A percentile compares a stretch with the other conserved stretches of the same genome.
These are phyloP conservation scores for Aspidiotus rigidus DNA, from an alignment of 2,888 invertebrate species.

Conservation along the genomic window DNA sequence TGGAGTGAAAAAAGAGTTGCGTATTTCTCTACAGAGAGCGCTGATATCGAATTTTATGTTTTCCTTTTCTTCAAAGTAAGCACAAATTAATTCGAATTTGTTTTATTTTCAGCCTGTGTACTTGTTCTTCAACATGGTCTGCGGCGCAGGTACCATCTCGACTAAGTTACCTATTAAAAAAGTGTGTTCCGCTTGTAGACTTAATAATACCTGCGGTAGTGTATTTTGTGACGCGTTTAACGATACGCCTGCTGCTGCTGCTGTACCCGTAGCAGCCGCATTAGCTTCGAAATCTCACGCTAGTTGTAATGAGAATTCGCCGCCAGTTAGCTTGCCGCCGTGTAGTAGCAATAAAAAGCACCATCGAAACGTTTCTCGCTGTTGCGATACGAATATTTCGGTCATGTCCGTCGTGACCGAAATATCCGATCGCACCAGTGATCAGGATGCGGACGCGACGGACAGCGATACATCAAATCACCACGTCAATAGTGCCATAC, in stretches of 20 bases:
- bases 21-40: too few species aligned
- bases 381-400: constrained; percentile 15
- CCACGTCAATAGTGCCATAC: constrained; percentile 22
- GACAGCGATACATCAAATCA: constrained; percentile 5
- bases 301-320: constrained; percentile 6
- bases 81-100: too few species aligned
- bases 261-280: too few species aligned
- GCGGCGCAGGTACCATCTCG: constrained; percentile 63
- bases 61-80: too few species aligned
- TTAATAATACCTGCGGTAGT: constrained; percentile 18
- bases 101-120: constrained; percentile 63
- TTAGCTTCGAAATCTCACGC: constrained; percentile 21
- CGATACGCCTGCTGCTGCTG: constrained; percentile 8
- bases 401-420: constrained; percentile 25
- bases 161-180: constrained; percentile 24
- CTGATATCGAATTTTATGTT: too few species aligned
- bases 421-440: constrained; percentile 22
- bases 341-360: constrained; percentile 19
- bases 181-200: constrained; percentile 32
- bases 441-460: neutral
- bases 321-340: constrained; percentile 6
- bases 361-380: constrained; percentile 10
- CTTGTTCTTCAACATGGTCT: constrained; percentile 59
- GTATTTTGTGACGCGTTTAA: constrained; percentile 26
- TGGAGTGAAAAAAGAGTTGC: too few species aligned